Evolutionary conservation across 2,113 vertebrate genomes (phyloP), one percentile per base, ranked within the genome.

Genomic region (Cyanoramphus novaezelandiae): DNA sequence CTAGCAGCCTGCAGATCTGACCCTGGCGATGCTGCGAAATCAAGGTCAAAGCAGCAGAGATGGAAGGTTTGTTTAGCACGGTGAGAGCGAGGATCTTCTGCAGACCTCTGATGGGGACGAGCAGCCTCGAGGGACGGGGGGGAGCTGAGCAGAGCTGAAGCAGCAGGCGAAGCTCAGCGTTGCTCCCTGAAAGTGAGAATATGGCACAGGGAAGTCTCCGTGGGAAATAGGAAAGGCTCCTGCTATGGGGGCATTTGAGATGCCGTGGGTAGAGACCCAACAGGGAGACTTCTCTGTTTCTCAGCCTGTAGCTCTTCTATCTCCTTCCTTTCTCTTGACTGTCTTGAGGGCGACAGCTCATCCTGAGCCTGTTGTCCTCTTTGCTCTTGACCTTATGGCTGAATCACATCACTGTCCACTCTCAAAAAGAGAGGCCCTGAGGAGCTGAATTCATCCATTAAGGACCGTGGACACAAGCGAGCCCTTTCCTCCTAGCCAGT

Each of bases 391-490:
- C 64, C 77, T 71, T 29, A 1, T 6, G 44, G 16, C 16, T 31
- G 33, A 52, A 31, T 47, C 63, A 43, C 25, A 44, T 50, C 67
- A 44, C 25, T 11, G 31, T 25, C 77, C 25, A 9, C 20, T 82
- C 82, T 33, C 33, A 47, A 46, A 63, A 29, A 41, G 5, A 62
- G 35, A 44, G 4, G 24, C 46, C 53, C 12, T 9, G 39, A 64
- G 44, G 44, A 91, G 29, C 35, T 39, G n/a, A 71, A 79, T 76
- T 82, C 10, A 21, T 18, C 76, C 27, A 1, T 11, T 33, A 47
- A 13, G 18, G 11, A 59, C 25, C 20, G 15, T 0, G 0, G 47
- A 39, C 24, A 18, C 0, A 2, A 57, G 33, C 0, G 0, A 91
- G 2, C 5, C n/a, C 19, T 33, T 82, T 62, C 27, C 35, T 43